Percentiles rank a stretch among this genome's conserved stretches.
Evolutionary conservation across 2,888 invertebrate genomes (phyloP).

Genomic region (Eubasilissa splendida): DNA sequence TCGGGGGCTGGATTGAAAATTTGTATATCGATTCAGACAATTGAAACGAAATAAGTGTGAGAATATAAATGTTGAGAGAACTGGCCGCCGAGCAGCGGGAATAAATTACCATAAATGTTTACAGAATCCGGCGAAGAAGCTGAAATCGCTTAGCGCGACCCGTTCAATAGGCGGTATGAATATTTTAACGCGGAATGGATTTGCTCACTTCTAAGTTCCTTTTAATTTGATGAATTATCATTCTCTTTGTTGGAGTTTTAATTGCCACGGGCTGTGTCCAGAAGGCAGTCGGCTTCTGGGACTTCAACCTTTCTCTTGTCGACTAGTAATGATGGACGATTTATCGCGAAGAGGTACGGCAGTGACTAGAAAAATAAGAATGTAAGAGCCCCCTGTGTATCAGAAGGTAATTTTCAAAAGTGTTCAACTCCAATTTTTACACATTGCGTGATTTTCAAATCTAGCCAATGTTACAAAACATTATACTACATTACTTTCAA

Average conservation of each 20-base stretch:
- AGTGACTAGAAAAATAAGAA: no score
- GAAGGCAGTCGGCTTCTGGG: background rate
- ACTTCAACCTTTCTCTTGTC: no score
- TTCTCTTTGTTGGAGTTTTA: constrained; percentile 12
- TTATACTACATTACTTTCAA: no score
- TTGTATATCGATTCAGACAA: constrained; percentile 10
- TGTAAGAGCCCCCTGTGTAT: no score
- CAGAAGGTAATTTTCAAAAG: no score
- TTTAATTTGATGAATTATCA: constrained; percentile 17
- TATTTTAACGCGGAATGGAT: background rate
- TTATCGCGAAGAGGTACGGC: no score
- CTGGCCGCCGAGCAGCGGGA: background rate
- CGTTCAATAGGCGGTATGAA: constrained; percentile 11
- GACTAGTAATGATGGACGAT: no score
- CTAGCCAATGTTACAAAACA: no score
- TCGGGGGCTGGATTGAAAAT: background rate
- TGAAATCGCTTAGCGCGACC: constrained; percentile 12
- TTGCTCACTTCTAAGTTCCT: constrained; percentile 11
- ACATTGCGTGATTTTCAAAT: no score
- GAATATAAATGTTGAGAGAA: constrained; percentile 11
- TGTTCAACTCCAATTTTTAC: no score
- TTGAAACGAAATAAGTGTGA: constrained; percentile 21
- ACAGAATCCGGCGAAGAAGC: constrained; percentile 3
- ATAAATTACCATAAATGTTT: constrained; percentile 16
- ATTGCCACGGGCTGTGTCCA: background rate